Evolutionary conservation across 1,140 invertebrate genomes (phyloP), one percentile per base, ranked within the genome.

Genomic region (Bombus haemorrhoidalis): DNA sequence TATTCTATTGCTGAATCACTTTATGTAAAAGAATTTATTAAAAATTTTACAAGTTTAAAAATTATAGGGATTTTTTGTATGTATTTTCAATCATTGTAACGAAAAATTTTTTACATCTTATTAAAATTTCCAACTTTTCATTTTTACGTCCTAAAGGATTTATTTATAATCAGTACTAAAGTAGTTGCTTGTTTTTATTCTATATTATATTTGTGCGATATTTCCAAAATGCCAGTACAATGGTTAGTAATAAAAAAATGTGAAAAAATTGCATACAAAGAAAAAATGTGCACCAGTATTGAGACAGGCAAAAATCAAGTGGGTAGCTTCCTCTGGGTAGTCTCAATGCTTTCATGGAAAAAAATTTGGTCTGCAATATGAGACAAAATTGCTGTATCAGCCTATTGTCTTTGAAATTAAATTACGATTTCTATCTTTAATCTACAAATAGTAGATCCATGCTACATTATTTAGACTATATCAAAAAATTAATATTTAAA

Each of bases 191-290:
- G 53, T 86, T 77, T 85, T 81, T 81, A 76, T 83, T 90, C 80
- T 90, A 89, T 90, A 91, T 85, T 92, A 93, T 92, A 93, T 94
- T 94, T 94, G 91, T 93, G 92, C 91, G 91, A 93, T 93, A 91
- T 91, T 93, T 89, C 87, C 90, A 93, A 93, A 93, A 93, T 92
- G 87, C 88, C 86, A 90, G 91, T 94, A 92, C 91, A 92, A 91
- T 92, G 72, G 87, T 90, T 91, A 89, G 87, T 89, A 86, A 93
- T 88, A 89, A 89, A 91, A 90, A 90, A 89, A 87, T 71, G 81
- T 87, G 81, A 91, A 90, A 93, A 92, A 90, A 81, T 91, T 87
- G 83, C 87, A 69, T 92, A 91, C 86, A 90, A 92, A 92, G 88
- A 89, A 93, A 93, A 94, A 92, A 91, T 94, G 88, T 92, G 91